Conservation (phyloP, 2,113 vertebrate genomes). For the Anoplopoma fimbria region DNA sequence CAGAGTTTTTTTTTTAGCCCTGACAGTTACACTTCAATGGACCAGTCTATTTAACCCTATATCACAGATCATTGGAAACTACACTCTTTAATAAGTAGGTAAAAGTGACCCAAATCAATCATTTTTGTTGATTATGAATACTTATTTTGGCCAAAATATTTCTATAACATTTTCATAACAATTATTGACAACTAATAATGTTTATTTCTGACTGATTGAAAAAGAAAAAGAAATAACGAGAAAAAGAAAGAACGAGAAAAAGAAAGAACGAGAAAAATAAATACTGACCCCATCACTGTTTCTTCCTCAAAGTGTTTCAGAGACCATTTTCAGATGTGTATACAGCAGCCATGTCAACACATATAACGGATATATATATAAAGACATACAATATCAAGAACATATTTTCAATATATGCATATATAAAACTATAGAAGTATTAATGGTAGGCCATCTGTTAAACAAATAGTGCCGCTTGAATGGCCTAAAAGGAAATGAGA, state of each 20-base stretch:
- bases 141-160: not conserved
- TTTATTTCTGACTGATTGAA: not conserved
- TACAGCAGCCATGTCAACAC: not conserved
- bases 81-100: not conserved
- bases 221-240: not conserved
- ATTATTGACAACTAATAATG: not conserved
- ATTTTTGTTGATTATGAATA: not conserved
- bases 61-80: not conserved
- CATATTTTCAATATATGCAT: not conserved
- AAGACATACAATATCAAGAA: not conserved
- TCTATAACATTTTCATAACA: not conserved
- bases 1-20: not conserved
- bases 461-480: not conserved
- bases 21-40: slow-evolving; percentile 1
- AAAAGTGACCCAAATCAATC: not conserved
- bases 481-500: not conserved
- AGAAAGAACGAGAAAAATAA: not conserved
- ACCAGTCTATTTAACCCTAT: not conserved
- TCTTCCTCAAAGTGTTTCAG: not conserved
- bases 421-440: not conserved
- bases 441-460: not conserved
- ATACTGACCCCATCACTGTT: not conserved
- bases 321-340: not conserved
- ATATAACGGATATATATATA: not conserved
- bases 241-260: not conserved